These are phyloP conservation scores for Uromys caudimaculatus DNA, from an alignment of 2,797 vertebrate species.

Conservation along the genomic window DNA sequence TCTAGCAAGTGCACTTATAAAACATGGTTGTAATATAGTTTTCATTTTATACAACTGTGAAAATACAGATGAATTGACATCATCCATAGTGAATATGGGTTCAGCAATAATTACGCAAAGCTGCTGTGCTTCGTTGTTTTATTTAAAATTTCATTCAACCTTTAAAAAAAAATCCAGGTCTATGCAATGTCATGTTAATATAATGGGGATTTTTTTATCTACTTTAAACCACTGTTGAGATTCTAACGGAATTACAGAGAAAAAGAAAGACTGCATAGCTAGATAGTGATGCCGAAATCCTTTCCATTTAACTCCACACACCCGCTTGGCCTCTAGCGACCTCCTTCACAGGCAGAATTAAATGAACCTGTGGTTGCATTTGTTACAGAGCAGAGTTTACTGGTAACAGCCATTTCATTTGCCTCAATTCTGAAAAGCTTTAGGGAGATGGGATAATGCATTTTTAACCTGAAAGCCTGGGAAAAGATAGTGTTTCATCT, in stretches of 20 bases:
- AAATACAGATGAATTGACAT: slow-evolving; percentile 54
- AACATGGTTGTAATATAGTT: slow-evolving; percentile 22
- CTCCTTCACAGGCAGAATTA: slow-evolving; percentile 37
- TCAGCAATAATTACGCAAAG: slow-evolving; percentile 9
- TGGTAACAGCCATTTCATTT: slow-evolving; percentile 55
- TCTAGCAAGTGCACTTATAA: slow-evolving; percentile 11
- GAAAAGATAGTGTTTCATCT: slow-evolving; percentile 26
- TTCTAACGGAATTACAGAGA: neutral
- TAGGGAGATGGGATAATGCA: slow-evolving; percentile 7
- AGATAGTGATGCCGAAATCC: neutral
- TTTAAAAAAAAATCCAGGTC: slow-evolving; percentile 1
- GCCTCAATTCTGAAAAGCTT: neutral
- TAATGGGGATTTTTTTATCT: slow-evolving; percentile 56
- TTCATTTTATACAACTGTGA: slow-evolving; percentile 17
- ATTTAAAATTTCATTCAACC: slow-evolving; percentile 69
- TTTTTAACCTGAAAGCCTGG: neutral
- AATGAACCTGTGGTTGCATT: slow-evolving; percentile 37
- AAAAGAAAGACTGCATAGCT: neutral
- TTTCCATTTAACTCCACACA: slow-evolving; percentile 32
- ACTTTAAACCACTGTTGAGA: slow-evolving; percentile 57
- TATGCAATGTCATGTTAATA: neutral
- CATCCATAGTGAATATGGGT: slow-evolving; percentile 25
- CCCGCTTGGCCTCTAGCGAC: neutral
- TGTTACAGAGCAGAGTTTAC: slow-evolving; percentile 44
- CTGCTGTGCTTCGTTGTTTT: slow-evolving; percentile 62